A percentile compares a stretch with the other conserved stretches of the same genome.
Evolutionary conservation across 1,140 invertebrate species (phyloP).

Genomic region (Papilio aristodemus): DNA sequence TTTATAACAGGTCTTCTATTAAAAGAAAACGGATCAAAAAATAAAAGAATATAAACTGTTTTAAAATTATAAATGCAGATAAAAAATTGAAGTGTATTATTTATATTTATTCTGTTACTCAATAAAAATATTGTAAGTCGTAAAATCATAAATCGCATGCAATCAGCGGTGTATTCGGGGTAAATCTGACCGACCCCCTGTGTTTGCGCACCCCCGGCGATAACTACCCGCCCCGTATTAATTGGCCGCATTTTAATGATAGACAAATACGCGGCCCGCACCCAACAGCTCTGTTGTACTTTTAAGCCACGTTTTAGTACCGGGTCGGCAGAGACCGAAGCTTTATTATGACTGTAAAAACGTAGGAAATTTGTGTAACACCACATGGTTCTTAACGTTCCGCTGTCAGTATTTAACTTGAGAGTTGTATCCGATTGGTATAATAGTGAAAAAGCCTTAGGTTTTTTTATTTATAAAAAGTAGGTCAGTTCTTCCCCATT

Average conservation of each 20-base stretch:
- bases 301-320: neutral
- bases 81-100: neutral
- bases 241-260: slow-evolving; percentile 64
- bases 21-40: too few relatives aligned
- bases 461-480: too few relatives aligned
- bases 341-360: too few relatives aligned
- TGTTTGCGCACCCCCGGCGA: slow-evolving; percentile 36
- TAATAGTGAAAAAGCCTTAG: too few relatives aligned
- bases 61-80: too few relatives aligned
- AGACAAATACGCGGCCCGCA: slow-evolving; percentile 46
- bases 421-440: too few relatives aligned
- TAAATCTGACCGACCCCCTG: neutral
- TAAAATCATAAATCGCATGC: slow-evolving; percentile 13
- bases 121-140: neutral
- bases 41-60: too few relatives aligned
- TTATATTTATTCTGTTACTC: neutral
- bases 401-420: too few relatives aligned
- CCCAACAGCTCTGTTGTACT: slow-evolving; percentile 18
- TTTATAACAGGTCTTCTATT: too few relatives aligned
- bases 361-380: too few relatives aligned
- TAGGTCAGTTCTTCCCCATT: too few relatives aligned
- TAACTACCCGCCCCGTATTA: slow-evolving; percentile 51
- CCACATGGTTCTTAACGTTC: too few relatives aligned
- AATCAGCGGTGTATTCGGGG: neutral
- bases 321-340: neutral